Percentiles rank a stretch among this genome's conserved stretches.
phyloP scores from a whole-genome alignment of 1,140 invertebrate genomes.

The Oppia nitens region DNA sequence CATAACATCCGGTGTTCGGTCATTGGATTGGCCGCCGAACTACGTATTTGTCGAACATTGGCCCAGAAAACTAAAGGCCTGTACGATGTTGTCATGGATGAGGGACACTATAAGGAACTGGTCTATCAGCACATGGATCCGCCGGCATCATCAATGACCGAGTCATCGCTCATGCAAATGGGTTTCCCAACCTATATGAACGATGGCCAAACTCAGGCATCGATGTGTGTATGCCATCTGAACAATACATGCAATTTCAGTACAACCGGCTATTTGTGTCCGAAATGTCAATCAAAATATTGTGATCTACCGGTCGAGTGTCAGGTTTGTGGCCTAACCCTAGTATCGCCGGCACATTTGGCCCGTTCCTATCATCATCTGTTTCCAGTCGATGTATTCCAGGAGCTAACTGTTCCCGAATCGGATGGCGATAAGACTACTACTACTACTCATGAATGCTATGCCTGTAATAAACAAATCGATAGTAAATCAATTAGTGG shows the following conservation, averaged over 20 bases:
- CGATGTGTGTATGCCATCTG: slow-evolving; percentile 30
- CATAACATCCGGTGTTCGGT: slow-evolving; percentile 67
- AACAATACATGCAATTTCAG: slow-evolving; percentile 16
- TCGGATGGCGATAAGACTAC: neutral
- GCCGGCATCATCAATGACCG: slow-evolving; percentile 47
- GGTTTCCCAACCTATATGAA: slow-evolving; percentile 35
- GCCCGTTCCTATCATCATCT: slow-evolving; percentile 92
- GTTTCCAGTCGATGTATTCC: slow-evolving; percentile 72
- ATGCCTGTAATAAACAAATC: slow-evolving; percentile 8
- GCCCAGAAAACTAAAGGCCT: slow-evolving; percentile 54
- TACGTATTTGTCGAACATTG: slow-evolving; percentile 67
- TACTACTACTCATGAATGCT: slow-evolving; percentile 9
- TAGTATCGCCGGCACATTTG: slow-evolving; percentile 94
- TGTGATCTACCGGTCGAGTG: slow-evolving; percentile 96
- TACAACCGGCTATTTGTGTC: slow-evolving; percentile 66
- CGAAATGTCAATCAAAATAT: slow-evolving; percentile 90
- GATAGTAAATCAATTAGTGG: slow-evolving; percentile 3
- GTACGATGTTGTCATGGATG: slow-evolving; percentile 77
- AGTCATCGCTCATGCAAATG: slow-evolving; percentile 37
- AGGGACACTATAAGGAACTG: slow-evolving; percentile 67
- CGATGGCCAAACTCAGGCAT: slow-evolving; percentile 29
- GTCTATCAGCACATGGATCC: slow-evolving; percentile 56
- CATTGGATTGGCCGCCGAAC: slow-evolving; percentile 85
- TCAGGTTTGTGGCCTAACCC: slow-evolving; percentile 71
- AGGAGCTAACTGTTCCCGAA: slow-evolving; percentile 34